Evolutionary conservation across 2,797 vertebrate species (phyloP).

Genomic region (Coregonus sp.): DNA sequence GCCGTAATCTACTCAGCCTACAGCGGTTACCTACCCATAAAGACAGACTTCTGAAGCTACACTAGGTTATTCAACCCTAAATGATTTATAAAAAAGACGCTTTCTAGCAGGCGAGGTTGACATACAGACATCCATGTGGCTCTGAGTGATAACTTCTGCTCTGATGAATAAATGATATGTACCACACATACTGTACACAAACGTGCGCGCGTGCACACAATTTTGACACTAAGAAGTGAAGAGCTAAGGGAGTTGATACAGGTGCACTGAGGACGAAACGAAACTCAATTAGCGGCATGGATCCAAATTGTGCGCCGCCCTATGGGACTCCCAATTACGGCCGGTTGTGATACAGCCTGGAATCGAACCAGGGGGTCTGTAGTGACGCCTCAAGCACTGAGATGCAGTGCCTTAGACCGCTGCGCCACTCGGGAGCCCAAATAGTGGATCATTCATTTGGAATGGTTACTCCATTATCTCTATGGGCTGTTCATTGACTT

Average conservation of each 20-base stretch:
- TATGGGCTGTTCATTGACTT: constrained; percentile 1
- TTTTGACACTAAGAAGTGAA: not conserved
- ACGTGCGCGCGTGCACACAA: not conserved
- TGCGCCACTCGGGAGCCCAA: too few relatives aligned
- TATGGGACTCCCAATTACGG: too few relatives aligned
- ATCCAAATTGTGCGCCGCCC: not conserved
- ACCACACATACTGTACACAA: not conserved
- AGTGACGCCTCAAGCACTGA: too few relatives aligned
- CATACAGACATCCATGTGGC: not conserved
- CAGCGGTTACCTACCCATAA: not conserved
- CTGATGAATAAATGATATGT: not conserved
- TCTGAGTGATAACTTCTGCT: not conserved
- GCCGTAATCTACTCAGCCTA: not conserved
- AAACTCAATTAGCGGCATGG: not conserved
- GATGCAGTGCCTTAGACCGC: too few relatives aligned
- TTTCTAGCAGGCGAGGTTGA: not conserved
- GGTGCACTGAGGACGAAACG: not conserved
- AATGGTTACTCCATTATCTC: not conserved
- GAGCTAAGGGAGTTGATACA: not conserved
- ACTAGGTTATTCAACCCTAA: not conserved
- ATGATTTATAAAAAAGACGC: not conserved
- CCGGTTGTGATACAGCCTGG: too few relatives aligned
- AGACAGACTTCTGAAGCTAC: not conserved
- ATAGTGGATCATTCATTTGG: not conserved
- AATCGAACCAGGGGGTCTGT: too few relatives aligned